These are phyloP conservation scores for Carassius auratus DNA, from an alignment of 2,113 vertebrate species.

Conservation along the genomic window DNA sequence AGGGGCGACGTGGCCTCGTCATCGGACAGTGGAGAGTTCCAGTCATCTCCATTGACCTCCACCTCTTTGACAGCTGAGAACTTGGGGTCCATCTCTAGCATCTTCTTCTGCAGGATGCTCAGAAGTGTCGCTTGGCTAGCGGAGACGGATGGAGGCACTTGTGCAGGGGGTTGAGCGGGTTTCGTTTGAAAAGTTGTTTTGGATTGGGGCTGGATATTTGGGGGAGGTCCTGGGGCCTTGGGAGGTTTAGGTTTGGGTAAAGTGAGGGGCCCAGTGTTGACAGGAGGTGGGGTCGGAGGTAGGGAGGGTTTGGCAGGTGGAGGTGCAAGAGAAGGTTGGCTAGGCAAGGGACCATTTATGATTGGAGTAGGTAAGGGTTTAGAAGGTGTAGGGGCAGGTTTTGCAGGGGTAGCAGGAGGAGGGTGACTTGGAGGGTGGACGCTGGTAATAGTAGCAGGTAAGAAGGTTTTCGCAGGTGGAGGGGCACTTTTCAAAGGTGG, in stretches of 20 bases:
- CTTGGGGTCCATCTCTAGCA: slow-evolving; percentile 79
- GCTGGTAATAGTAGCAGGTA: background rate
- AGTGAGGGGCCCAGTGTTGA: slow-evolving; percentile 4
- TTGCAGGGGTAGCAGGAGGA: slow-evolving; percentile 49
- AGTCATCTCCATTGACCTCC: slow-evolving; percentile 70
- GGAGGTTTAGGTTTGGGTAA: slow-evolving; percentile 56
- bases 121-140: slow-evolving; percentile 73
- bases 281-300: background rate
- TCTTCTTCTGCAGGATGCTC: slow-evolving; percentile 80
- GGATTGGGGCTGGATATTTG: slow-evolving; percentile 53
- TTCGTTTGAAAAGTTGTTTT: slow-evolving; percentile 56
- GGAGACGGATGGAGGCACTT: slow-evolving; percentile 52
- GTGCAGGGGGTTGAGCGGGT: slow-evolving; percentile 17
- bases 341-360: background rate
- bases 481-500: slow-evolving; percentile 59
- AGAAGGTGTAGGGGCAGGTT: slow-evolving; percentile 42
- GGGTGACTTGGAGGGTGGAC: background rate
- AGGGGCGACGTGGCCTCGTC: slow-evolving; percentile 59
- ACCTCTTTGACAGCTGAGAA: slow-evolving; percentile 56
- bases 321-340: background rate
- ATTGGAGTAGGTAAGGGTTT: background rate
- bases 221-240: slow-evolving; percentile 18
- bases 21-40: slow-evolving; percentile 65
- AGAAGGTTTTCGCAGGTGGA: background rate
- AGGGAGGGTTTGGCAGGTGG: background rate